A percentile compares a stretch with the other conserved stretches of the same genome.
These are phyloP conservation scores for Cuculus canorus DNA, from an alignment of 2,797 vertebrate genomes.

Conservation along the genomic window DNA sequence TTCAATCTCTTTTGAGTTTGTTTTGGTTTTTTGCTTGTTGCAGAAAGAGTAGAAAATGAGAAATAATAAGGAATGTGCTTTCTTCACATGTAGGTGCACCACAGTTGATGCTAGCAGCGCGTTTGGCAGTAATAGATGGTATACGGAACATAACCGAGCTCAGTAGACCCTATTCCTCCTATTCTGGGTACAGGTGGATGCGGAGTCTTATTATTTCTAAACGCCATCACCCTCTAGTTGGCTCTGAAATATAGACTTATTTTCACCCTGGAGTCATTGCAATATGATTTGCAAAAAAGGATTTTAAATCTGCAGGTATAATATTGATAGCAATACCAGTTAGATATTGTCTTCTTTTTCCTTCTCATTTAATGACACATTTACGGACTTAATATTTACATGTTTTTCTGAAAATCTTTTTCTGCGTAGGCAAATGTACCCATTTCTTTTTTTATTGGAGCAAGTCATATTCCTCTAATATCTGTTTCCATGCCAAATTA, in stretches of 20 bases:
- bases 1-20: neutral
- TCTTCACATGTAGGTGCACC: neutral
- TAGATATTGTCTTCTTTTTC: neutral
- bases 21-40: slow-evolving; percentile 12
- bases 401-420: neutral
- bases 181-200: neutral
- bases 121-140: neutral
- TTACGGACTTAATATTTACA: neutral
- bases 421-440: neutral
- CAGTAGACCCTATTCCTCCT: neutral
- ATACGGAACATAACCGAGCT: neutral
- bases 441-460: neutral
- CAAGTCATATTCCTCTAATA: neutral
- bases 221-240: neutral
- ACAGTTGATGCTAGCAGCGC: neutral
- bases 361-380: neutral
- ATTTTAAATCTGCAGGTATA: neutral
- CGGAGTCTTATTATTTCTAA: neutral
- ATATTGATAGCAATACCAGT: neutral
- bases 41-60: neutral
- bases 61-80: neutral
- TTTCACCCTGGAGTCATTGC: neutral
- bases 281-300: neutral
- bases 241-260: neutral
- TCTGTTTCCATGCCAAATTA: neutral